Percentiles rank a stretch among this genome's conserved stretches.
Evolutionary conservation across 1,140 invertebrate genomes (phyloP).

Genomic region (Stegodyphus dumicola): DNA sequence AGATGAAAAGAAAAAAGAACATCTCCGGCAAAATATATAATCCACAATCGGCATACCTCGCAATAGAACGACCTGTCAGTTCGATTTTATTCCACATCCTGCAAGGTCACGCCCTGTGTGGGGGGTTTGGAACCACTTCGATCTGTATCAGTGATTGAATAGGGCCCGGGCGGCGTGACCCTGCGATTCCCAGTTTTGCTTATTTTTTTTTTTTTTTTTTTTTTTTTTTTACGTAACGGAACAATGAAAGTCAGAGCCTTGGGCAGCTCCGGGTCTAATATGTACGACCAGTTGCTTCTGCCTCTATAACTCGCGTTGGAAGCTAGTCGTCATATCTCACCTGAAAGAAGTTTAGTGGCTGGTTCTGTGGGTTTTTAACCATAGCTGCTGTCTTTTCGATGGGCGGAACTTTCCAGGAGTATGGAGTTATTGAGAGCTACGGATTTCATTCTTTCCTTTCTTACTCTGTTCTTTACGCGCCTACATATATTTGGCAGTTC

Average conservation of each 20-base stretch:
- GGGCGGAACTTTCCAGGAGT: constrained; percentile 1
- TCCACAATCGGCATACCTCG: constrained; percentile 60
- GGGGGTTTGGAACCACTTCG: constrained; percentile 36
- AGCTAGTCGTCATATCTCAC: constrained; percentile 48
- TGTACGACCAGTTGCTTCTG: constrained; percentile 33
- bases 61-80: constrained; percentile 40
- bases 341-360: constrained; percentile 25
- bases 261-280: constrained; percentile 57
- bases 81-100: constrained; percentile 57
- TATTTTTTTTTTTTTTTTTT: constrained; percentile 18
- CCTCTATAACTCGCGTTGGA: constrained; percentile 35
- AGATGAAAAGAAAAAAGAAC: constrained; percentile 25
- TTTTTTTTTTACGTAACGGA: constrained; percentile 25
- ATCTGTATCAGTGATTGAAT: constrained; percentile 61
- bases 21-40: constrained; percentile 53
- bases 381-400: background rate
- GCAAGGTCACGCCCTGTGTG: constrained; percentile 38
- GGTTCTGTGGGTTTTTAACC: background rate
- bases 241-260: constrained; percentile 20
- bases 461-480: too few species aligned
- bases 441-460: background rate
- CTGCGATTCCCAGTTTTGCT: background rate
- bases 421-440: background rate
- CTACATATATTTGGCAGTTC: too few species aligned
- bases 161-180: constrained; percentile 2